Conservation (phyloP, 2,113 vertebrate genomes). For the Brienomyrus brachyistius region DNA sequence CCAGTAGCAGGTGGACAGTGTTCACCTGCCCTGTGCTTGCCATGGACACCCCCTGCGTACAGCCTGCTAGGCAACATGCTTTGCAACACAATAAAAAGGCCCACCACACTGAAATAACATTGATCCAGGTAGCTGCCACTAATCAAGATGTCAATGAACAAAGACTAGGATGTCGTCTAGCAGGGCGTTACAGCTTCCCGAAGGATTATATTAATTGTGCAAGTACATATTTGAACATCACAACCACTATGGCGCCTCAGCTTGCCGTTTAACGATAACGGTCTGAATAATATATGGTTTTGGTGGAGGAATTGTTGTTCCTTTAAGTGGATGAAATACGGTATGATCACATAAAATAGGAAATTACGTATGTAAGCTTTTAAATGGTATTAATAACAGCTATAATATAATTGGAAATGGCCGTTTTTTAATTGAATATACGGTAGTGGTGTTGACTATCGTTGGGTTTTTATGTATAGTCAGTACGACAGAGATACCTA, state of each 20-base stretch:
- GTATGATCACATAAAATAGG: background rate
- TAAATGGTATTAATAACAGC: background rate
- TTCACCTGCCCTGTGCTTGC: conserved; percentile 50
- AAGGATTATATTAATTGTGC: background rate
- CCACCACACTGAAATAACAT: conserved; percentile 45
- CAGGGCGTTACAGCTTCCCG: background rate
- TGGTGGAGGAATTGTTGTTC: background rate
- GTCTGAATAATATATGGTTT: background rate
- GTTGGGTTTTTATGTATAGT: background rate
- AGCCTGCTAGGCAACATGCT: conserved; percentile 49
- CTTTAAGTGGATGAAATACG: background rate
- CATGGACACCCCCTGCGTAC: conserved; percentile 43
- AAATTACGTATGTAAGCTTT: background rate
- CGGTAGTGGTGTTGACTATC: background rate
- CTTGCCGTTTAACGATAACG: background rate
- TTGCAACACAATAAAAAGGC: conserved; percentile 49
- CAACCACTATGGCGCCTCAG: background rate
- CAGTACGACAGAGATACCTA: background rate
- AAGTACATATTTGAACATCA: background rate
- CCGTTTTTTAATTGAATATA: background rate
- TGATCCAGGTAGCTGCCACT: conserved; percentile 47
- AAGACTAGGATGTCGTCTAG: background rate
- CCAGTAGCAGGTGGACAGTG: conserved; percentile 47
- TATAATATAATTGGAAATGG: background rate
- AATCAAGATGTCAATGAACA: conserved; percentile 25